phyloP scores from a whole-genome alignment of 1,140 invertebrate genomes.

The Drosophila albomicans region DNA sequence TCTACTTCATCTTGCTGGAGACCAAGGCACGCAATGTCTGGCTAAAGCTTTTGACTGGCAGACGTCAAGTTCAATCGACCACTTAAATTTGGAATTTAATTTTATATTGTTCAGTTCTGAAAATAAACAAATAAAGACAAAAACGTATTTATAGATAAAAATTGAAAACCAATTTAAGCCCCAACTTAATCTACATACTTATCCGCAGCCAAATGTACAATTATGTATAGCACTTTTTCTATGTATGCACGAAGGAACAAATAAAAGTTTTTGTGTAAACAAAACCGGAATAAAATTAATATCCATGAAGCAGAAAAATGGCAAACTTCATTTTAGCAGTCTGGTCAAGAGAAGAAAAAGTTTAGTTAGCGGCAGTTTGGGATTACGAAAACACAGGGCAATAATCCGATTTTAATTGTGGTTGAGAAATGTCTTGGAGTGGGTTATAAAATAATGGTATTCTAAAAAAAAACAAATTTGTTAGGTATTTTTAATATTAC shows the following conservation, averaged over 20 bases:
- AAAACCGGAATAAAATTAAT: conserved; percentile 18
- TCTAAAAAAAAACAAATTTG: no score
- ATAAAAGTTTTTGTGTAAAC: conserved; percentile 25
- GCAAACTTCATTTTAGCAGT: conserved; percentile 1
- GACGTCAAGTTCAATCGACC: background rate
- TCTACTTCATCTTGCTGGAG: conserved; percentile 88
- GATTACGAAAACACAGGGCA: background rate
- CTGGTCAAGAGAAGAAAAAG: conserved; percentile 1
- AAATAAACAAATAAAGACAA: background rate
- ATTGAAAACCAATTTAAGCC: background rate
- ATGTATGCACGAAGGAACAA: conserved; percentile 8
- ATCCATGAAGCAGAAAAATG: conserved; percentile 6
- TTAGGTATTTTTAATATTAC: no score
- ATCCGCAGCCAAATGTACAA: background rate
- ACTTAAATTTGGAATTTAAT: background rate
- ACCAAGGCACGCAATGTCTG: conserved; percentile 86
- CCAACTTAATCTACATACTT: background rate
- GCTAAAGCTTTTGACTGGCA: conserved; percentile 54
- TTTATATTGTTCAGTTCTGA: background rate
- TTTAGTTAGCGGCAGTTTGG: background rate
- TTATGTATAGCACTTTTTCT: background rate
- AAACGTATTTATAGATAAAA: background rate
- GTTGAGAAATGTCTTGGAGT: no score
- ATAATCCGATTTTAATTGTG: conserved; percentile 2
- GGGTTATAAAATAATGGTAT: no score